A percentile compares a stretch with the other conserved stretches of the same genome.
Evolutionary conservation across 2,797 vertebrate species (phyloP).

Genomic region (Martes flavigula): DNA sequence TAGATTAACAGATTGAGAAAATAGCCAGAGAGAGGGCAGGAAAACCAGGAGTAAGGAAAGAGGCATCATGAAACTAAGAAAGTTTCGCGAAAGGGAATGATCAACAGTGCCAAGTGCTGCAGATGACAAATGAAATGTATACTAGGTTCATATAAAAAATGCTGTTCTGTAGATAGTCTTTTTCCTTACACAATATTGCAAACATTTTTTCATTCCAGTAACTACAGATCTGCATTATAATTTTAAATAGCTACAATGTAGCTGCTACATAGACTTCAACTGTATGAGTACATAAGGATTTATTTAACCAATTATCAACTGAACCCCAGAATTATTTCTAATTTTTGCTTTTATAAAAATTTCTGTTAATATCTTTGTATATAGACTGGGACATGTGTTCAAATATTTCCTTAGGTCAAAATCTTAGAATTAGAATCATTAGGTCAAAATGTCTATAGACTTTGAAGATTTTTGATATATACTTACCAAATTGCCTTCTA

Average conservation of each 20-base stretch:
- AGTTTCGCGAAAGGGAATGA: neutral
- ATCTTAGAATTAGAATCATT: neutral
- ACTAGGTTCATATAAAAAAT: neutral
- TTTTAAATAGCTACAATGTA: neutral
- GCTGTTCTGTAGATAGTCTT: neutral
- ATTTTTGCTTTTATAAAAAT: conserved; percentile 17
- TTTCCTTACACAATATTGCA: neutral
- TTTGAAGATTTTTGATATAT: neutral
- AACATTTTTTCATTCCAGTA: neutral
- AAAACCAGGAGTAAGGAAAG: neutral
- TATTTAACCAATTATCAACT: neutral
- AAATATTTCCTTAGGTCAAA: neutral
- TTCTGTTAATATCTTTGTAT: neutral
- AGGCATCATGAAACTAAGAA: neutral
- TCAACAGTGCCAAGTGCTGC: neutral
- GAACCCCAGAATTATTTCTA: neutral
- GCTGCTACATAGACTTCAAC: neutral
- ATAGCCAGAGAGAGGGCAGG: neutral
- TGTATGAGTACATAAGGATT: neutral
- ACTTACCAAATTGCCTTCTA: neutral
- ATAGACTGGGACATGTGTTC: neutral
- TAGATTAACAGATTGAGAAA: neutral
- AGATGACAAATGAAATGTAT: neutral
- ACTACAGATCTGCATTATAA: neutral
- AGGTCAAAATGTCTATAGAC: neutral